phyloP scores from a whole-genome alignment of 2,113 vertebrate genomes.

The Numida meleagris region DNA sequence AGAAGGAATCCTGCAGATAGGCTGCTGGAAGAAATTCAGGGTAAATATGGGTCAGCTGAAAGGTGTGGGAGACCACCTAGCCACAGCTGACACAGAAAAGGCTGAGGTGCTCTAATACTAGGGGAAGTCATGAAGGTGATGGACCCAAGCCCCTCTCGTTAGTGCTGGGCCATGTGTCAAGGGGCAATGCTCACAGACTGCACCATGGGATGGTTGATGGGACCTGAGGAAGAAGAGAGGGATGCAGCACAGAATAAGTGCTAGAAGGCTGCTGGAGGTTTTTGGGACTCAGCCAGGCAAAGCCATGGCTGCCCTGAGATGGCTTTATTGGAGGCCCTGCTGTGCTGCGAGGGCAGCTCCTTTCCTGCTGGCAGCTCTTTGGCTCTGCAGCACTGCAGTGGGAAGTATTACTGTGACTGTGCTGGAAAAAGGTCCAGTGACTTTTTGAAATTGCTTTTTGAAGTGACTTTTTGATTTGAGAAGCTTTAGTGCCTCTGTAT shows the following conservation, averaged over 20 bases:
- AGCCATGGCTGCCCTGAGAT: neutral
- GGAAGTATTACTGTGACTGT: neutral
- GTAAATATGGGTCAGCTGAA: neutral
- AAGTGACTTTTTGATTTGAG: neutral
- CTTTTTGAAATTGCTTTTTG: neutral
- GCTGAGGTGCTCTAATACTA: neutral
- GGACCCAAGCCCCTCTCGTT: neutral
- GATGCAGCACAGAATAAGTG: neutral
- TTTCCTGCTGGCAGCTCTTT: neutral
- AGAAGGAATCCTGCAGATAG: neutral
- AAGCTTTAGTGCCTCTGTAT: neutral
- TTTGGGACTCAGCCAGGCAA: neutral
- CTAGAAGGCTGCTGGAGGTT: neutral
- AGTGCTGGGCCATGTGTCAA: neutral
- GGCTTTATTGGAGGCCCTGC: neutral
- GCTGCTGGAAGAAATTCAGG: neutral
- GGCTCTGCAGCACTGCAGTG: neutral
- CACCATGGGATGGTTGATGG: neutral
- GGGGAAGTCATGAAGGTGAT: neutral
- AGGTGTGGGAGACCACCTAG: neutral
- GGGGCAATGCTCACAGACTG: accelerated
- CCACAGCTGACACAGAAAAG: neutral
- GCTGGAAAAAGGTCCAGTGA: accelerated
- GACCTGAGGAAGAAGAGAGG: neutral
- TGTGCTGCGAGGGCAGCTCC: neutral